Evolutionary conservation across 2,797 vertebrate genomes (phyloP), one percentile per base, ranked within the genome.

Genomic region (Otolemur crassicaudatus): DNA sequence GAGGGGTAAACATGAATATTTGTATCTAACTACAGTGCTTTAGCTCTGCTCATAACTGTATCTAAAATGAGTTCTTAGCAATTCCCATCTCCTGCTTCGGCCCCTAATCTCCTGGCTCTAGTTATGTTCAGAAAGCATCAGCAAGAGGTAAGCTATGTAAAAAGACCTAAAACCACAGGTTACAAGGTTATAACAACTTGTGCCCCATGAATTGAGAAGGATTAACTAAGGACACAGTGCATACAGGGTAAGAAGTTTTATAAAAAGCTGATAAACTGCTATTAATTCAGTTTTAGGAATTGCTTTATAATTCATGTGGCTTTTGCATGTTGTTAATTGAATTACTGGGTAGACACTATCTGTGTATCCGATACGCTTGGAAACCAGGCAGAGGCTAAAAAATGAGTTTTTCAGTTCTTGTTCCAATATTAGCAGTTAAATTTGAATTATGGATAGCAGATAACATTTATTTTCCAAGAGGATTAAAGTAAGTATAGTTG

Each of bases 1-100:
- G 93, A 14, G 90, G 98, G 97, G 95, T 98, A 98, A 98, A 98
- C 98, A 98, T 58, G 89, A 97, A 95, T 94, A 97, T 98, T 98
- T 98, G 85, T 97, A 98, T 97, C 93, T 97, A 96, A 97, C 87
- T 79, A 84, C 12, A 90, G 79, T 94, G 97, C 86, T 97, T 97
- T 49, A 46, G n/a, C 88, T 92, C 37, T 37, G 69, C 97, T 97
- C 92, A 77, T 92, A 94, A 94, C 94, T 94, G 98, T 92, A 98
- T 92, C 96, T 91, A 98, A 97, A 98, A 97, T 98, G 96, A 97
- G 91, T 95, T 97, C 98, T 95, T 80, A 82, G 92, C 80, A 77
- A n/a, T 1, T 4, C n/a, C 27, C 7, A 3, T 80, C 31, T 94
- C 79, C 43, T 93, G n/a, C 7, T 8, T 82, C 61, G 3, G 3